Conservation (phyloP, 2,888 invertebrate genomes). For the Baccha elongata region DNA sequence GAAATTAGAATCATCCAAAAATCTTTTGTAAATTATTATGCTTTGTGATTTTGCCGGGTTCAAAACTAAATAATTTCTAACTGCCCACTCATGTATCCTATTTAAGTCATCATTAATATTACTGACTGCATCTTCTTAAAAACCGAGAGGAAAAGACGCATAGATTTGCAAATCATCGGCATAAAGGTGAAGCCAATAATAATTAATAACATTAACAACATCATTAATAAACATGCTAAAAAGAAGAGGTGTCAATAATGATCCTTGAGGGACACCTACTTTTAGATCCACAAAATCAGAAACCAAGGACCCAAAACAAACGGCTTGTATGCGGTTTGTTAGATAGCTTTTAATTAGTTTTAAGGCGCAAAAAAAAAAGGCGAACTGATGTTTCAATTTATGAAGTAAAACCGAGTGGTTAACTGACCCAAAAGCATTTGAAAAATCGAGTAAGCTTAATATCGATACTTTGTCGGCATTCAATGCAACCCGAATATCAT, state of each 20-base stretch:
- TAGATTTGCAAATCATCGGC: neutral
- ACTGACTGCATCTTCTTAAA: neutral
- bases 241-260: neutral
- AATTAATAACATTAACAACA: neutral
- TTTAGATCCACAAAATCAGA: neutral
- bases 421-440: neutral
- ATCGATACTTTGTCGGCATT: neutral
- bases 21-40: neutral
- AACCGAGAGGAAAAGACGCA: neutral
- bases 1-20: constrained; percentile 4
- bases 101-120: too few species aligned
- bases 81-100: too few species aligned
- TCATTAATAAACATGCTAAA: constrained; percentile 5
- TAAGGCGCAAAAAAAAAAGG: neutral
- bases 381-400: neutral
- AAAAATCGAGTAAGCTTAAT: neutral
- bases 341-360: neutral
- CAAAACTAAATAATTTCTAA: too few species aligned
- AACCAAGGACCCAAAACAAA: neutral
- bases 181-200: neutral
- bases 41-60: too few species aligned
- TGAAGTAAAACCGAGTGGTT: neutral
- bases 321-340: neutral
- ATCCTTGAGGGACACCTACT: neutral
- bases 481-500: neutral